Percentiles rank a stretch among this genome's conserved stretches.
Evolutionary conservation across 2,113 vertebrate species (phyloP).

Genomic region (Ciconia stormi): DNA sequence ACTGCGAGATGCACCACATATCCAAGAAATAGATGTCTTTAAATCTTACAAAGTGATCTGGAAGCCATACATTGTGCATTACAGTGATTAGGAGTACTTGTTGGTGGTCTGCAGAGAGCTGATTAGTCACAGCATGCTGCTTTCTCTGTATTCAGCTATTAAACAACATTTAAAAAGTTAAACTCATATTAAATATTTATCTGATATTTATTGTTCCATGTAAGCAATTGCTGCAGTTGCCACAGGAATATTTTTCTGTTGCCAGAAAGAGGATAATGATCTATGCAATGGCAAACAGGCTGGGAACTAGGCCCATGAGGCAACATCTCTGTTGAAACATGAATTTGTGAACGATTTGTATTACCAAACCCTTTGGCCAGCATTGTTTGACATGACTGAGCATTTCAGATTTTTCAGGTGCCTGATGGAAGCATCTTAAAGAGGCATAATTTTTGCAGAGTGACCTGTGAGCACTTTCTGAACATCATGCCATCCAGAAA

Average conservation of each 20-base stretch:
- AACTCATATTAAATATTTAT: slow-evolving; percentile 5
- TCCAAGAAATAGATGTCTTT: not conserved
- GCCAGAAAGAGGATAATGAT: not conserved
- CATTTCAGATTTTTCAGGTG: not conserved
- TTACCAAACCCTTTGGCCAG: not conserved
- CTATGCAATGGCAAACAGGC: not conserved
- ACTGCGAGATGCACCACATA: not conserved
- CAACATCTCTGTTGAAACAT: not conserved
- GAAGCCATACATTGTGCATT: not conserved
- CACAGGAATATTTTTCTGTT: not conserved
- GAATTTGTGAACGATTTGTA: not conserved
- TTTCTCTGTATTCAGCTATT: not conserved
- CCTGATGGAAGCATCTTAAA: not conserved
- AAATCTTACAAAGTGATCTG: not conserved
- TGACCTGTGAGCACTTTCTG: not conserved
- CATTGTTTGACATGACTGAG: not conserved
- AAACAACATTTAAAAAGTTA: not conserved
- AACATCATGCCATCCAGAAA: not conserved
- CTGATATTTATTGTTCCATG: slow-evolving; percentile 5
- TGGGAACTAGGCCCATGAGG: not conserved
- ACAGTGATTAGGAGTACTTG: not conserved
- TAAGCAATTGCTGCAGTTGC: not conserved
- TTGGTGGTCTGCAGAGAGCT: not conserved
- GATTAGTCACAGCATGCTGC: not conserved
- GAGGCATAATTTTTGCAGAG: not conserved